Conservation (phyloP, 2,797 vertebrate genomes). For the Hypotaenidia okinawae region DNA sequence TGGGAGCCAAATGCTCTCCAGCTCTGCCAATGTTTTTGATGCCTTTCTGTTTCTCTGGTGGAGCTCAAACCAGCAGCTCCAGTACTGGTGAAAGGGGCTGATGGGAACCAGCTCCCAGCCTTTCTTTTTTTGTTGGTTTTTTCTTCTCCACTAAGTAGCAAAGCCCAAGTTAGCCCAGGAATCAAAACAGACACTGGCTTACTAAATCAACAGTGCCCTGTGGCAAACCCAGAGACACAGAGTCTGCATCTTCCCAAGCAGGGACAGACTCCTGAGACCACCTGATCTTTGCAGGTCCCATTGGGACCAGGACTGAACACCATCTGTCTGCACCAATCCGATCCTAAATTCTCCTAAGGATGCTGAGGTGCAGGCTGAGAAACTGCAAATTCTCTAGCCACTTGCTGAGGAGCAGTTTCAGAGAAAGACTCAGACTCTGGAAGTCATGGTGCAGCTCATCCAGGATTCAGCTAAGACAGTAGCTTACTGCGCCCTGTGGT, state of each 20-base stretch:
- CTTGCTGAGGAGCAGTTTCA: neutral
- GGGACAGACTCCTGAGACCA: neutral
- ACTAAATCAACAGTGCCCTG: constrained; percentile 51
- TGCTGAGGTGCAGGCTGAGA: neutral
- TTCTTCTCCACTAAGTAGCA: neutral
- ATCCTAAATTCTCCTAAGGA: neutral
- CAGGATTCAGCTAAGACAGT: neutral
- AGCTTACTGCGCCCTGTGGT: neutral
- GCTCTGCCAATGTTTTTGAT: constrained; percentile 50
- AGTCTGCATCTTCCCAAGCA: neutral
- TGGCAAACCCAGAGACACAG: neutral
- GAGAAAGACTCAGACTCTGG: neutral
- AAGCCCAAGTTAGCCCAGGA: constrained; percentile 33
- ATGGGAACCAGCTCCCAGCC: neutral
- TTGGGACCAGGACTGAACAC: neutral
- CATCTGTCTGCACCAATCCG: neutral
- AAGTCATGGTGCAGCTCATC: neutral
- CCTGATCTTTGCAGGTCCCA: neutral
- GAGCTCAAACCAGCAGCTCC: constrained; percentile 44
- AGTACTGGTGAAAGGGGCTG: neutral
- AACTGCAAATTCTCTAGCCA: neutral
- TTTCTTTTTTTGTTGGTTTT: neutral
- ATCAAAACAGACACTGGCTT: constrained; percentile 24
- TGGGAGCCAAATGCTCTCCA: constrained; percentile 55
- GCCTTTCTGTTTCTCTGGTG: constrained; percentile 65